Conservation (phyloP, 1,140 invertebrate genomes). For the Maniola jurtina region DNA sequence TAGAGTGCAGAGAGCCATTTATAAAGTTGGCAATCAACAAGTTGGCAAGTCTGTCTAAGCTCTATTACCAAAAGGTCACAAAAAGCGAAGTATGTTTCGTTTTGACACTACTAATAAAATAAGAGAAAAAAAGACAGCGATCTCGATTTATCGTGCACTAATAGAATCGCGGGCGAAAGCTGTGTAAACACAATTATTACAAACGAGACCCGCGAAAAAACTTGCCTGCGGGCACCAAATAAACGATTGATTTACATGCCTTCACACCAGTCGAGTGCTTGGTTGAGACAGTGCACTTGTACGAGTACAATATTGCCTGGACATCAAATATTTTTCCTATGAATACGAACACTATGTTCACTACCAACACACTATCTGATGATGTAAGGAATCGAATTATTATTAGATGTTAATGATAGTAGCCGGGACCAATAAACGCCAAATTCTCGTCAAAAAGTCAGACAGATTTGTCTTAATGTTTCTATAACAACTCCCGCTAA, state of each 20-base stretch:
- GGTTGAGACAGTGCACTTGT: too few relatives aligned
- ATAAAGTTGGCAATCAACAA: background rate
- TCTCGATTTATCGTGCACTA: slow-evolving; percentile 3
- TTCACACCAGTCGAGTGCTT: too few relatives aligned
- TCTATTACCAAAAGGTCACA: background rate
- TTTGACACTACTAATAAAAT: slow-evolving; percentile 8
- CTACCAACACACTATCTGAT: too few relatives aligned
- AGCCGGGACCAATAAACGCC: too few relatives aligned
- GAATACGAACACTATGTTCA: too few relatives aligned
- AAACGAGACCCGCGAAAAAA: slow-evolving; percentile 10
- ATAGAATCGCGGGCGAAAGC: slow-evolving; percentile 17
- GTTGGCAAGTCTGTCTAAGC: background rate
- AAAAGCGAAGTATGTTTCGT: slow-evolving; percentile 2
- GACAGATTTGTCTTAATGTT: too few relatives aligned
- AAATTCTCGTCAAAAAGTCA: too few relatives aligned
- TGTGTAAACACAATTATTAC: slow-evolving; percentile 22
- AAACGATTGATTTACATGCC: background rate
- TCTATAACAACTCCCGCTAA: too few relatives aligned
- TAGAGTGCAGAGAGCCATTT: background rate
- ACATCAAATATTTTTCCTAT: too few relatives aligned
- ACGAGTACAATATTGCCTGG: too few relatives aligned
- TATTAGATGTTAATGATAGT: too few relatives aligned
- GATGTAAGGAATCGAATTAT: too few relatives aligned
- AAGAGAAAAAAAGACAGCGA: background rate
- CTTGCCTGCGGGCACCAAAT: slow-evolving; percentile 3